Percentiles rank a stretch among this genome's conserved stretches.
Evolutionary conservation across 2,113 vertebrate genomes (phyloP).

Genomic region (Rhagologus leucostigma): DNA sequence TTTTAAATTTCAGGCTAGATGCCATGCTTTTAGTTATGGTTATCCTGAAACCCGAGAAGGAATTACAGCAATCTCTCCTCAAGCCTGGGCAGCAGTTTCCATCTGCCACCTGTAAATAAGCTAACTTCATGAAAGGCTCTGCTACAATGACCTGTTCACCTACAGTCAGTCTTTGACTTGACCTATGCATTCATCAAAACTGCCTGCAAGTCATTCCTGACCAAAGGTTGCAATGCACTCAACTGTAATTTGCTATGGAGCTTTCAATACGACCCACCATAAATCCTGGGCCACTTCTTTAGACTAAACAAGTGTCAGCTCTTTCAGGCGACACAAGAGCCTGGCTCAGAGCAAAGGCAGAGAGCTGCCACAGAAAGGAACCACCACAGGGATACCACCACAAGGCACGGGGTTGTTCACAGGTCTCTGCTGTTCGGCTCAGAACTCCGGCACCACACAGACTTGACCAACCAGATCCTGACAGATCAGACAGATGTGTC

Average conservation of each 20-base stretch:
- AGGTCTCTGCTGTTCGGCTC: not conserved
- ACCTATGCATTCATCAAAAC: not conserved
- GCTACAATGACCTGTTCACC: not conserved
- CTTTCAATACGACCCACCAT: not conserved
- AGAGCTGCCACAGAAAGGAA: not conserved
- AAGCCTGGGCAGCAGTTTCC: not conserved
- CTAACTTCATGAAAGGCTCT: not conserved
- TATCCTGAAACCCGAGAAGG: not conserved
- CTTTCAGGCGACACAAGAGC: not conserved
- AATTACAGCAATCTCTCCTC: not conserved
- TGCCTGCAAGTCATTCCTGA: not conserved
- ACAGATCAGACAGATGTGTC: not conserved
- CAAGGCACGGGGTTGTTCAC: no score
- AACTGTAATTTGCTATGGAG: not conserved
- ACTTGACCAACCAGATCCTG: rapidly evolving
- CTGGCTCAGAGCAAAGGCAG: not conserved
- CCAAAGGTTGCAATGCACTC: not conserved
- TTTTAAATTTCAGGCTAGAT: not conserved
- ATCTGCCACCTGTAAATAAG: not conserved
- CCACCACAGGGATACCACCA: not conserved
- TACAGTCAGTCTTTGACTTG: not conserved
- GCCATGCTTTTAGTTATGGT: rapidly evolving
- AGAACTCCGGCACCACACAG: rapidly evolving
- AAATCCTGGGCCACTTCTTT: not conserved
- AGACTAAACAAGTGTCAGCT: not conserved